Conservation (phyloP, 1,140 invertebrate genomes). For the Caenorhabditis tropicalis region DNA sequence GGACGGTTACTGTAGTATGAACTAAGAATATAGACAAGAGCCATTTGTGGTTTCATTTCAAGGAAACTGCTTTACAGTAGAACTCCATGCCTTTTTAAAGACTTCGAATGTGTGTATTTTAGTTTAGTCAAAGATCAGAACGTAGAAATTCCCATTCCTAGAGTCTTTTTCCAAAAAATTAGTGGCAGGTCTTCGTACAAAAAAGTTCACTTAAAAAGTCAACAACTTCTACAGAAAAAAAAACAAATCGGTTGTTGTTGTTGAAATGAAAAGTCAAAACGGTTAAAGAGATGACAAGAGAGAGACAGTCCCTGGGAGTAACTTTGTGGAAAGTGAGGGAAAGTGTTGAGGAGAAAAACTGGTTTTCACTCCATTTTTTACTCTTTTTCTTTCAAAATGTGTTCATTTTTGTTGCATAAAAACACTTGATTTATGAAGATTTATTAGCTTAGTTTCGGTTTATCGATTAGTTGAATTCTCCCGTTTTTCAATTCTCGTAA, state of each 20-base stretch:
- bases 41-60: too few relatives aligned
- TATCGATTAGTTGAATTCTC: background rate
- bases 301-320: background rate
- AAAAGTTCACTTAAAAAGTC: background rate
- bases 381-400: background rate
- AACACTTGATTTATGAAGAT: constrained; percentile 3
- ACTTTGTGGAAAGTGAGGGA: constrained; percentile 35
- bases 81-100: too few relatives aligned
- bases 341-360: background rate
- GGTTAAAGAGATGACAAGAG: background rate
- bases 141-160: background rate
- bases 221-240: background rate
- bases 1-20: too few relatives aligned
- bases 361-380: background rate
- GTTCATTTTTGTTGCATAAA: background rate
- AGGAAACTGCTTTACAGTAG: too few relatives aligned
- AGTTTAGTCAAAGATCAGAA: background rate
- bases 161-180: background rate
- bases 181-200: background rate
- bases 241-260: background rate
- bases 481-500: background rate
- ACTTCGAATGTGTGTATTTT: too few relatives aligned
- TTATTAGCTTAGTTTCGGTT: background rate
- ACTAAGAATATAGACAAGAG: too few relatives aligned
- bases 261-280: constrained; percentile 18